A percentile compares a stretch with the other conserved stretches of the same genome.
These are phyloP conservation scores for Centruroides vittatus DNA, from an alignment of 1,140 invertebrate species.

Conservation along the genomic window DNA sequence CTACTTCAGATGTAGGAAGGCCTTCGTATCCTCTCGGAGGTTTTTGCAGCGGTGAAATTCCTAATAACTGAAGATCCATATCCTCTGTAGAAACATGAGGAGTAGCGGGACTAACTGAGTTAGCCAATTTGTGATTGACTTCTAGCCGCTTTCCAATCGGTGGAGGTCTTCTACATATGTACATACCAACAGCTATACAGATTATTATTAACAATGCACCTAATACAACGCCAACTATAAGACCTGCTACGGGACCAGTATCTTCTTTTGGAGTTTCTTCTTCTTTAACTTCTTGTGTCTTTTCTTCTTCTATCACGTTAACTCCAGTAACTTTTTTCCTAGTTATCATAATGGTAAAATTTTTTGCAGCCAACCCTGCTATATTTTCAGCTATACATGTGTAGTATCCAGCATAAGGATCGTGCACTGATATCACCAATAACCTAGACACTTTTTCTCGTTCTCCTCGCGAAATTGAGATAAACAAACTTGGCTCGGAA, in stretches of 20 bases:
- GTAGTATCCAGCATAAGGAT: slow-evolving; percentile 70
- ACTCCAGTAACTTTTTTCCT: slow-evolving; percentile 59
- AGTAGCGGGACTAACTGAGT: slow-evolving; percentile 7
- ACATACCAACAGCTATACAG: slow-evolving; percentile 51
- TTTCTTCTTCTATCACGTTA: slow-evolving; percentile 17
- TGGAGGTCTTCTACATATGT: slow-evolving; percentile 4
- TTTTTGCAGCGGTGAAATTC: slow-evolving; percentile 41
- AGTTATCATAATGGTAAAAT: slow-evolving; percentile 55
- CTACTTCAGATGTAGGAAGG: background rate
- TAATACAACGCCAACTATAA: slow-evolving; percentile 58
- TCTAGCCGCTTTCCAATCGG: slow-evolving; percentile 8
- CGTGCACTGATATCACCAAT: slow-evolving; percentile 70
- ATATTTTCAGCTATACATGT: slow-evolving; percentile 62
- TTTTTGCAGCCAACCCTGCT: slow-evolving; percentile 53
- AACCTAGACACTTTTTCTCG: slow-evolving; percentile 56
- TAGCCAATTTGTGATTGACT: slow-evolving; percentile 12
- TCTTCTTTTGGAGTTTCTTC: slow-evolving; percentile 24
- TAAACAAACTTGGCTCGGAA: slow-evolving; percentile 56
- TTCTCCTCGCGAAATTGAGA: slow-evolving; percentile 53
- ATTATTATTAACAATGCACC: slow-evolving; percentile 48
- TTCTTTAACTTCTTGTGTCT: slow-evolving; percentile 16
- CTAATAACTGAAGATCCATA: slow-evolving; percentile 11
- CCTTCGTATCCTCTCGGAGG: slow-evolving; percentile 23
- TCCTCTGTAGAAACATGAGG: slow-evolving; percentile 8
- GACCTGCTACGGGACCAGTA: slow-evolving; percentile 62